Conservation (phyloP, 2,797 vertebrate genomes). For the Sternarchorhynchus goeldii region DNA sequence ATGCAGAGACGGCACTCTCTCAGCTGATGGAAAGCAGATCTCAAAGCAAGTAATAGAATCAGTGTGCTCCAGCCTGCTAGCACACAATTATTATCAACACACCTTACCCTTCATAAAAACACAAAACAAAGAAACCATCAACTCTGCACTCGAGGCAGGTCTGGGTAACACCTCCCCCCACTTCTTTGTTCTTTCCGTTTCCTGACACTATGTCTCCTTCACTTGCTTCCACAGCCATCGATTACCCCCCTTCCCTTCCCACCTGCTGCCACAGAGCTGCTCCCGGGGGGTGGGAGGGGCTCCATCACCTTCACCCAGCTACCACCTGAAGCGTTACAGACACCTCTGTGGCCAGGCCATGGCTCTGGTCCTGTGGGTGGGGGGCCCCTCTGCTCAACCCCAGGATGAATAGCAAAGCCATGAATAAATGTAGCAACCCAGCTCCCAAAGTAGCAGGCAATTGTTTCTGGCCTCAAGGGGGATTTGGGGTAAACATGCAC, state of each 20-base stretch:
- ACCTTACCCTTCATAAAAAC: too few species aligned
- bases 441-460: conserved; percentile 74
- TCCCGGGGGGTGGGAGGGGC: conserved; percentile 26
- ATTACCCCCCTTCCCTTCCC: not conserved
- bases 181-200: too few species aligned
- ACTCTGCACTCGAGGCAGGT: not conserved
- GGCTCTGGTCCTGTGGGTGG: conserved; percentile 60
- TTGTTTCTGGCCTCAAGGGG: conserved; percentile 73
- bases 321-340: conserved; percentile 70
- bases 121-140: not conserved
- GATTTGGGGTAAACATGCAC: conserved; percentile 77
- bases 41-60: conserved; percentile 28
- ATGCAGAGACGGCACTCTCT: conserved; percentile 39
- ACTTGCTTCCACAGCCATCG: too few species aligned
- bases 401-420: conserved; percentile 76
- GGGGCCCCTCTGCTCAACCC: conserved; percentile 67
- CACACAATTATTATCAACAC: conserved; percentile 7
- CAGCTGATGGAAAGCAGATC: conserved; percentile 29
- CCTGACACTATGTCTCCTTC: too few species aligned
- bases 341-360: conserved; percentile 67
- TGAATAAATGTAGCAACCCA: conserved; percentile 75
- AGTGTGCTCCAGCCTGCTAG: conserved; percentile 7
- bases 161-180: not conserved
- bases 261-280: not conserved
- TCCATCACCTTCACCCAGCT: conserved; percentile 64